Percentiles rank a stretch among this genome's conserved stretches.
phyloP scores from a whole-genome alignment of 1,140 invertebrate species.

The Aphidius ervi region DNA sequence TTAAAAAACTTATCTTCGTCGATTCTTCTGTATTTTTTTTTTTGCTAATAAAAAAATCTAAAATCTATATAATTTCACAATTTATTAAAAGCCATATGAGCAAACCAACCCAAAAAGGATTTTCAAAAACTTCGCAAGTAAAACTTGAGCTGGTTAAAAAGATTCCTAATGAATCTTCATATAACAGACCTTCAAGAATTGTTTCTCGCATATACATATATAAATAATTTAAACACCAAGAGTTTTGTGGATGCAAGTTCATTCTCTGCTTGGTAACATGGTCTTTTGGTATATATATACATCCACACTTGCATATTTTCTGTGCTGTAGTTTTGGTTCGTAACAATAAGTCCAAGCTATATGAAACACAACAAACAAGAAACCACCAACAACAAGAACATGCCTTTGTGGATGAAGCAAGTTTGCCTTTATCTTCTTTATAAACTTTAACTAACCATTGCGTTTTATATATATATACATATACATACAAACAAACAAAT shows the following conservation, averaged over 20 bases:
- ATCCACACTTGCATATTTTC: too few species aligned
- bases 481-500: too few species aligned
- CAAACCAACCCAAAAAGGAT: too few species aligned
- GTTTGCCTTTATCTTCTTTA: too few species aligned
- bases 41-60: too few species aligned
- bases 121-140: too few species aligned
- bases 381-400: constrained; percentile 7
- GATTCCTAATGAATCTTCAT: constrained; percentile 42
- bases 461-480: too few species aligned
- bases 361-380: not conserved
- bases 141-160: constrained; percentile 31
- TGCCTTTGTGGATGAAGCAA: constrained; percentile 9
- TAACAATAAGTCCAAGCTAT: not conserved
- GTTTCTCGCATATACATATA: not conserved
- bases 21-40: too few species aligned
- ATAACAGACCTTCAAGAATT: not conserved
- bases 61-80: too few species aligned
- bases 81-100: too few species aligned
- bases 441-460: too few species aligned
- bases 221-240: constrained; percentile 9
- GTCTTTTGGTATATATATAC: constrained; percentile 31
- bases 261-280: constrained; percentile 29
- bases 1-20: too few species aligned
- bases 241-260: constrained; percentile 39
- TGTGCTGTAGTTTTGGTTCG: not conserved